Percentiles rank a stretch among this genome's conserved stretches.
Evolutionary conservation across 2,888 invertebrate species (phyloP).

Genomic region (Napeogenes sylphis): DNA sequence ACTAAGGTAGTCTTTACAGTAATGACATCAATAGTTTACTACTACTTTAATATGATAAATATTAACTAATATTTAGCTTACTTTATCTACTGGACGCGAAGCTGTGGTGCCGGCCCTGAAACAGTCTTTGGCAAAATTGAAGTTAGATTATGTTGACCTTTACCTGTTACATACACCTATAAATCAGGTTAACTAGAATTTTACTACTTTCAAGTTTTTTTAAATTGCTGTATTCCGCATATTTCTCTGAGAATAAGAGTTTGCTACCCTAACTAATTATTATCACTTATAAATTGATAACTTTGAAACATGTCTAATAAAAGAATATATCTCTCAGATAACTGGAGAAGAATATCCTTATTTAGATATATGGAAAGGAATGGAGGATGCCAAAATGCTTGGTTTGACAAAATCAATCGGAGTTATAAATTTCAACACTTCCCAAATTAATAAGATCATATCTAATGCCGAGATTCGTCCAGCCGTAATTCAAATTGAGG

Average conservation of each 20-base stretch:
- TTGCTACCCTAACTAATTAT: too few relatives aligned
- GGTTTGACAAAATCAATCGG: slow-evolving; percentile 18
- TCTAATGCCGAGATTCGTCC: slow-evolving; percentile 11
- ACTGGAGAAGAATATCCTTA: neutral
- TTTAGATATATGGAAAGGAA: slow-evolving; percentile 17
- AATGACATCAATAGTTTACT: too few relatives aligned
- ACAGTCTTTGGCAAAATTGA: slow-evolving; percentile 7
- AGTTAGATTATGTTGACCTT: slow-evolving; percentile 25
- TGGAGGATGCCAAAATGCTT: slow-evolving; percentile 13
- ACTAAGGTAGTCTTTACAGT: slow-evolving; percentile 46
- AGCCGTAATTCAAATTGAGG: slow-evolving; percentile 21
- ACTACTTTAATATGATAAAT: too few relatives aligned
- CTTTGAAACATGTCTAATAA: too few relatives aligned
- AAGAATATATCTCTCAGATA: neutral
- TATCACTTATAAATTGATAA: too few relatives aligned
- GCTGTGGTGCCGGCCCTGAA: slow-evolving; percentile 37
- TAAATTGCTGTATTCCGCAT: too few relatives aligned
- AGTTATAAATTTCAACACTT: slow-evolving; percentile 19
- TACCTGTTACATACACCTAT: slow-evolving; percentile 9
- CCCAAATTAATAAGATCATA: slow-evolving; percentile 16
- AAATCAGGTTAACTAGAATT: slow-evolving; percentile 5
- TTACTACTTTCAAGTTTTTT: too few relatives aligned
- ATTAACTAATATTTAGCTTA: neutral
- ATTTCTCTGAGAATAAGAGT: too few relatives aligned
- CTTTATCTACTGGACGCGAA: slow-evolving; percentile 7